Evolutionary conservation across 1,140 invertebrate species (phyloP), one percentile per base, ranked within the genome.

Genomic region (Atta texana): DNA sequence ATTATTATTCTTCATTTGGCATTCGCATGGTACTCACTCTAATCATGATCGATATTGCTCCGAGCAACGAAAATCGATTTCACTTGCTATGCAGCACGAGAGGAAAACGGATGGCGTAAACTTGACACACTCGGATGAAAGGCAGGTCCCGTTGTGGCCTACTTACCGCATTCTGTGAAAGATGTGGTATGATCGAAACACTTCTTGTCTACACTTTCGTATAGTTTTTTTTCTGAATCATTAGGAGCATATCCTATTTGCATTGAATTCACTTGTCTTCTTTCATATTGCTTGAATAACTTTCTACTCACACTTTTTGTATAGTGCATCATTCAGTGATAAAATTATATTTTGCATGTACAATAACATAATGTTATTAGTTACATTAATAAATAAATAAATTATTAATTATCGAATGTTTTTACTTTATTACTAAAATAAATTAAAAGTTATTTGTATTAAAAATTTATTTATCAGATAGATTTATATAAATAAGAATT

Each of bases 141-240:
- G 93, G 92, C 93, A 92, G 91, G 93, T 95, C 92, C 94, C 94
- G 95, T 95, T 95, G 94, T 91, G 93, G 90, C 95, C 94, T 88
- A 95, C 94, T 95, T 93, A 77, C 92, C 85, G 91, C 93, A 93
- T 93, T 94, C 66, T 78, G 16, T 39, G 14, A 49, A 21, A 88
- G 82, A 92, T 92, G 86, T 75, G 57, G 84, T 55, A 51, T 49
- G 28, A 49, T 49, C 63, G 34, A 84, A 51, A 89, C 44, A 12
- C 72, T 74, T 51, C 21, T 21, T 57, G 21, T 18, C 14, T 53
- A 44, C 12, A 88, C 66, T 39, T 44, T 55, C 31, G 51, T 81
- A 16, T 39, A 49, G 14, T 39, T 53, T 14, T 53, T 14, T 28
- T 44, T 34, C 12, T 34, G 16, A 80, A 3, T 53, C 28, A 53